Percentiles rank a stretch among this genome's conserved stretches.
Conservation (phyloP, 2,797 vertebrate genomes). For the Hypotaenidia philippensis region DNA sequence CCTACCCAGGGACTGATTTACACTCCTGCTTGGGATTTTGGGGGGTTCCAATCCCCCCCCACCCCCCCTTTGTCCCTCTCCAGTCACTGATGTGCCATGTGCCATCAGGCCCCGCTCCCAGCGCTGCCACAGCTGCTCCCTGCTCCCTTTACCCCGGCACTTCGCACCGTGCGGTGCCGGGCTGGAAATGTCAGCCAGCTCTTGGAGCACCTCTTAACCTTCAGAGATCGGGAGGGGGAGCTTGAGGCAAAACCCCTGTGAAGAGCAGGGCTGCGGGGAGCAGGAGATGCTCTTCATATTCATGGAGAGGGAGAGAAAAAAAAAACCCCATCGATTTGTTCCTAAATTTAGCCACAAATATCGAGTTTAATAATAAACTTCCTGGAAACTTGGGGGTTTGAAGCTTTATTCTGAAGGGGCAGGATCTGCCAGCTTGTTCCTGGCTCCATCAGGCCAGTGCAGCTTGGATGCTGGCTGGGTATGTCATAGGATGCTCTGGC, state of each 20-base stretch:
- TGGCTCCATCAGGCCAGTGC: fast-evolving
- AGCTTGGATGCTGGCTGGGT: fast-evolving
- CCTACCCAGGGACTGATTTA: background rate
- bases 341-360: background rate
- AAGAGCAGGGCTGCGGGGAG: background rate
- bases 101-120: background rate
- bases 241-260: background rate
- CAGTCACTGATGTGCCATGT: fast-evolving
- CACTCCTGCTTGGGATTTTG: fast-evolving
- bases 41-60: background rate
- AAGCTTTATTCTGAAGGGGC: background rate
- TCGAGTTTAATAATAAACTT: background rate
- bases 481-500: background rate
- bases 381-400: background rate
- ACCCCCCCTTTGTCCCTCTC: background rate
- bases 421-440: background rate
- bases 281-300: background rate
- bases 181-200: background rate
- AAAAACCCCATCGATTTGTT: background rate
- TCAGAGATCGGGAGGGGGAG: background rate
- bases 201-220: slow-evolving; percentile 51
- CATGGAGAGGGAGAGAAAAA: background rate
- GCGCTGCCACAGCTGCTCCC: background rate
- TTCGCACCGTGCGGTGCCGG: background rate
- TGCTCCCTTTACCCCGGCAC: too few species aligned